Conservation (phyloP, 2,113 vertebrate genomes). For the Semnornis frantzii region DNA sequence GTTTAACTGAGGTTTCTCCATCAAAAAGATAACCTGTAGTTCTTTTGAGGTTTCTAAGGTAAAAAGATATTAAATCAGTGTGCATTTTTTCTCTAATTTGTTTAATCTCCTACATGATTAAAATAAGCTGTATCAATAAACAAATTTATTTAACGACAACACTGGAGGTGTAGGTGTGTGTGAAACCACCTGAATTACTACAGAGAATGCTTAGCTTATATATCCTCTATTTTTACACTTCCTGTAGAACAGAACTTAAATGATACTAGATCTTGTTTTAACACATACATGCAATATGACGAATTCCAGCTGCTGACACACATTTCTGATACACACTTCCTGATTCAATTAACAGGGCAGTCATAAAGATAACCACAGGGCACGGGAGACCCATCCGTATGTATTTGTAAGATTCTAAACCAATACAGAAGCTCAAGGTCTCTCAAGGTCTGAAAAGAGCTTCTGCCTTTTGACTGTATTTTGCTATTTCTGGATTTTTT, state of each 20-base stretch:
- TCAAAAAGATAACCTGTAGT: background rate
- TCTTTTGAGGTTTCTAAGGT: background rate
- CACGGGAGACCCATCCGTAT: background rate
- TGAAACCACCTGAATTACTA: background rate
- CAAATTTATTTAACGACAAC: background rate
- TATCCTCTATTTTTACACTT: background rate
- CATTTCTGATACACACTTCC: background rate
- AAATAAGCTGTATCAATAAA: background rate
- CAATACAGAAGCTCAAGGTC: background rate
- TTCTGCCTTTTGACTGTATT: background rate
- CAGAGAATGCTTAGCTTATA: background rate
- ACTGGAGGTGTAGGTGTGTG: rapidly evolving
- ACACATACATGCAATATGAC: background rate
- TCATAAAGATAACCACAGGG: rapidly evolving
- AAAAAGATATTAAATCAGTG: background rate
- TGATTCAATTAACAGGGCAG: background rate
- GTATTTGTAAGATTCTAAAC: background rate
- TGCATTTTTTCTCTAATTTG: background rate
- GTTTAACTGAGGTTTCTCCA: background rate
- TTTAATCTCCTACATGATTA: background rate
- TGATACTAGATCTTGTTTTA: background rate
- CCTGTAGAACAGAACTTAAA: background rate
- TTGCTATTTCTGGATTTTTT: background rate
- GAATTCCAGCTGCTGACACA: background rate
- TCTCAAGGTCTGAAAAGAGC: background rate